Evolutionary conservation across 1,140 invertebrate genomes (phyloP).

Genomic region (Heliconius nattereri): DNA sequence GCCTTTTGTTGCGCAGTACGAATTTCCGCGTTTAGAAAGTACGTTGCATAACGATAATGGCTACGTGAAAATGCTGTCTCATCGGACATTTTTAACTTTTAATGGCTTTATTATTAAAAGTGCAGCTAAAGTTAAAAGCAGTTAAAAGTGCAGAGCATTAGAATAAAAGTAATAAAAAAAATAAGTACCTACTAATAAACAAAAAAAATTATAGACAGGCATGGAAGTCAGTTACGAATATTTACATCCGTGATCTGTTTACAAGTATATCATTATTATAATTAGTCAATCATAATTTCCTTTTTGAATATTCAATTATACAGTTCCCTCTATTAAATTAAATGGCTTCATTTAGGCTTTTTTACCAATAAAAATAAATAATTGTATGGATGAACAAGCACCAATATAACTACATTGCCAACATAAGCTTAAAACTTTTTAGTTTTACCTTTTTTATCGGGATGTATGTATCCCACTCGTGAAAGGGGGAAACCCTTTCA

Average conservation of each 20-base stretch:
- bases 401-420: no score
- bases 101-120: neutral
- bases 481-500: no score
- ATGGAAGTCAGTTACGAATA: neutral
- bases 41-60: conserved; percentile 11
- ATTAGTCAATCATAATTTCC: neutral
- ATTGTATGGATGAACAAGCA: no score
- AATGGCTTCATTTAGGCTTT: no score
- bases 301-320: neutral
- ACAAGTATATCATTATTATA: neutral
- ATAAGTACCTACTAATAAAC: no score
- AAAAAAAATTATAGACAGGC: neutral
- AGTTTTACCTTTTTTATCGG: no score
- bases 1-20: conserved; percentile 21
- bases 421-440: no score
- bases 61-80: conserved; percentile 6
- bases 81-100: neutral
- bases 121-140: no score
- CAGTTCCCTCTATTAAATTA: neutral
- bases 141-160: no score
- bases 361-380: no score
- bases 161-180: no score
- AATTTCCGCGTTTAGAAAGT: conserved; percentile 33
- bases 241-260: neutral
- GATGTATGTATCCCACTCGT: no score